phyloP scores from a whole-genome alignment of 1,140 invertebrate genomes.

The Augochlora pura region DNA sequence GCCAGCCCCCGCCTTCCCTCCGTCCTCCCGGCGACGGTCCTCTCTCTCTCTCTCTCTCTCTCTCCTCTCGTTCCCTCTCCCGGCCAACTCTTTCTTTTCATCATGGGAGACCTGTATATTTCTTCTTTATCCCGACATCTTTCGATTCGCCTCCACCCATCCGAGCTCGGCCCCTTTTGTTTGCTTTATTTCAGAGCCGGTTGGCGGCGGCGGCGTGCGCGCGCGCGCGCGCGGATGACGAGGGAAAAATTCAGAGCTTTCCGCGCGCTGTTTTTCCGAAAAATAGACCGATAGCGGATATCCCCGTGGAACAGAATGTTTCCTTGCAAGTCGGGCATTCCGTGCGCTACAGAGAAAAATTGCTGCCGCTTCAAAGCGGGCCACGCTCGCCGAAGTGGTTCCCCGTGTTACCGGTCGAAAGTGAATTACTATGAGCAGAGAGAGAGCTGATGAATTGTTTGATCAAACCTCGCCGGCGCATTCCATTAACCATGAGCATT shows the following conservation, averaged over 20 bases:
- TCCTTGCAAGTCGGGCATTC: neutral
- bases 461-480: too few species aligned
- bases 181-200: neutral
- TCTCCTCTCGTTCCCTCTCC: neutral
- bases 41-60: neutral
- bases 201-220: neutral
- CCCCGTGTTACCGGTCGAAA: neutral
- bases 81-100: neutral
- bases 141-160: slow-evolving; percentile 3
- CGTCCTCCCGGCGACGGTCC: neutral
- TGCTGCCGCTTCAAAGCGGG: slow-evolving; percentile 4
- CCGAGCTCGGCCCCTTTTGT: neutral
- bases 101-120: slow-evolving; percentile 24
- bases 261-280: neutral
- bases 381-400: slow-evolving; percentile 2
- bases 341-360: neutral
- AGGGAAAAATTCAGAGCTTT: slow-evolving; percentile 9
- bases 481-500: too few species aligned
- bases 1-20: neutral
- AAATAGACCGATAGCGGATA: slow-evolving; percentile 5
- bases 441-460: neutral
- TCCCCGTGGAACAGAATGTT: slow-evolving; percentile 17
- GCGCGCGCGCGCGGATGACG: neutral
- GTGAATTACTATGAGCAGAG: neutral
- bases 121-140: slow-evolving; percentile 24